Evolutionary conservation across 2,113 vertebrate genomes (phyloP).

Genomic region (Chlamydotis undulata): DNA sequence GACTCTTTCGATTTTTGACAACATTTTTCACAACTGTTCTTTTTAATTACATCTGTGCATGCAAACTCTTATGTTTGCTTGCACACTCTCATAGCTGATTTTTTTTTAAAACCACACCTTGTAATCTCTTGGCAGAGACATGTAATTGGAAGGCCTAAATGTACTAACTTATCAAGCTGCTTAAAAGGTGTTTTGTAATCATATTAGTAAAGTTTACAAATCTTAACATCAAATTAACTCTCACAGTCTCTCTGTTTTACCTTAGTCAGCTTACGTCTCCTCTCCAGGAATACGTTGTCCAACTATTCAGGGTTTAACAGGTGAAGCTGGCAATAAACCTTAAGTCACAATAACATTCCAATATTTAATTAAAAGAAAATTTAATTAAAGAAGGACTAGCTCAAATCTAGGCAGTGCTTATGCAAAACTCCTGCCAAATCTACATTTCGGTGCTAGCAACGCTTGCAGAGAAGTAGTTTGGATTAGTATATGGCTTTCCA

Average conservation of each 20-base stretch:
- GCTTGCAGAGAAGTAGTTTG: neutral
- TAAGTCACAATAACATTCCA: conserved; percentile 52
- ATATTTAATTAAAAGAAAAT: conserved; percentile 16
- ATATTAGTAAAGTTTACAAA: neutral
- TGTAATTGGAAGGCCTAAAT: neutral
- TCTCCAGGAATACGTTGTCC: conserved; percentile 44
- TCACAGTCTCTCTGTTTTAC: conserved; percentile 24
- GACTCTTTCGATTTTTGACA: neutral
- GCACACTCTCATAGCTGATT: neutral
- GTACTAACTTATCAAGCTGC: neutral
- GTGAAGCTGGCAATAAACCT: conserved; percentile 42
- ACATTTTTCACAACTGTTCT: neutral
- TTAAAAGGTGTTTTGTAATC: neutral
- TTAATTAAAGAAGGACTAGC: neutral
- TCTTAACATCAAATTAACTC: conserved; percentile 16
- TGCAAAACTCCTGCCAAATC: neutral
- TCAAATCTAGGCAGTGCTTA: neutral
- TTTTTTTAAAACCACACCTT: neutral
- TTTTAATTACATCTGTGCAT: neutral
- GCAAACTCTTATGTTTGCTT: neutral
- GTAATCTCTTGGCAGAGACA: neutral
- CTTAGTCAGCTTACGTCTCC: conserved; percentile 33
- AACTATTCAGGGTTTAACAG: conserved; percentile 42
- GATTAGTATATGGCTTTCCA: neutral
- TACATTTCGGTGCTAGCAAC: neutral